Conservation (phyloP, 2,797 vertebrate species). For the Bradypodion pumilum region DNA sequence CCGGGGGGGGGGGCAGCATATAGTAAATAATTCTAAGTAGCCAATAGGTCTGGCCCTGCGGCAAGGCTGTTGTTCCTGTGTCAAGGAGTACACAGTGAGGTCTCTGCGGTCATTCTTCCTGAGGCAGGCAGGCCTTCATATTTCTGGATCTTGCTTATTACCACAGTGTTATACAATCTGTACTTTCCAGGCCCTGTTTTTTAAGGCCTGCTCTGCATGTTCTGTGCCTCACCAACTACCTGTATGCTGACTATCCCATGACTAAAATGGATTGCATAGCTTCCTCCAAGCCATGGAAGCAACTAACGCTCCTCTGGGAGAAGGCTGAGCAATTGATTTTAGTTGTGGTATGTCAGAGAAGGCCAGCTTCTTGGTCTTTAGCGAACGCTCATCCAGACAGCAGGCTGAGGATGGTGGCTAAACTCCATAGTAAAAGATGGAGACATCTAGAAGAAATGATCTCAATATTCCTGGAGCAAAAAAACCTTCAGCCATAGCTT, state of each 20-base stretch:
- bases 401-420: background rate
- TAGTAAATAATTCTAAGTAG: conserved; percentile 2
- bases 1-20: background rate
- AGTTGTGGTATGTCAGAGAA: background rate
- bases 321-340: background rate
- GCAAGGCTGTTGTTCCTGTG: background rate
- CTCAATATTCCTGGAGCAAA: background rate
- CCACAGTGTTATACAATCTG: background rate
- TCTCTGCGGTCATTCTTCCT: conserved; percentile 30
- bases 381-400: background rate
- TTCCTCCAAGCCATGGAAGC: conserved; percentile 21
- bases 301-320: background rate
- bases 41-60: background rate
- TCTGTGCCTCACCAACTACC: conserved; percentile 18
- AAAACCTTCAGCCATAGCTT: too few species aligned
- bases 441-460: background rate
- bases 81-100: conserved; percentile 2
- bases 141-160: background rate
- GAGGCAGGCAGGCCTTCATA: conserved; percentile 3
- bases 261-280: background rate
- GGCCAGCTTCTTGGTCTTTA: background rate
- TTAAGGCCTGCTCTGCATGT: background rate
- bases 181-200: background rate
- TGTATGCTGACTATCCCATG: background rate
- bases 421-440: background rate